Evolutionary conservation across 2,888 invertebrate genomes (phyloP).

Genomic region (Caenorhabditis sp.): DNA sequence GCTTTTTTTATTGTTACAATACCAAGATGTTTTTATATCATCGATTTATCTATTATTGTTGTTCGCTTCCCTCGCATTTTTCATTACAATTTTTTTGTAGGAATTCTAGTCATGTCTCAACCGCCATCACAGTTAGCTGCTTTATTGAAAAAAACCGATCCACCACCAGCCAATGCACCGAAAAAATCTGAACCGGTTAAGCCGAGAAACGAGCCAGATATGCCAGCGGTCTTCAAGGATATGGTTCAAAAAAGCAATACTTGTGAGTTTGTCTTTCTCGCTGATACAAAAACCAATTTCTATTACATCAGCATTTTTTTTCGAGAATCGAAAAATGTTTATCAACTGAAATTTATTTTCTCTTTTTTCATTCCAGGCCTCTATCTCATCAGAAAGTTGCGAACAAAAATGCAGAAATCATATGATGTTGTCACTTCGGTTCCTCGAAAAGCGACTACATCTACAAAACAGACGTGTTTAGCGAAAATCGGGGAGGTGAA

Average conservation of each 20-base stretch:
- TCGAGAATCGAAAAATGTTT: not conserved
- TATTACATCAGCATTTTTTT: not conserved
- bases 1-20: no score
- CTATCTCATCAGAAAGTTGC: not conserved
- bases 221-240: not conserved
- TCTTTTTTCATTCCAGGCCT: not conserved
- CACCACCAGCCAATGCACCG: not conserved
- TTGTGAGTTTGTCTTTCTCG: not conserved
- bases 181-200: no score
- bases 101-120: not conserved
- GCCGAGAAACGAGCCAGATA: not conserved
- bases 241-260: not conserved
- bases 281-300: not conserved
- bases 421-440: not conserved
- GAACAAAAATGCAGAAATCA: not conserved
- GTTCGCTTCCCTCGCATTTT: no score
- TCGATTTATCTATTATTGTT: not conserved
- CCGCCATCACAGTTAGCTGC: not conserved
- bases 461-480: not conserved
- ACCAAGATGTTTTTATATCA: no score
- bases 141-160: not conserved
- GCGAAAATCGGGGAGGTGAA: not conserved
- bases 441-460: not conserved
- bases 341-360: no score
- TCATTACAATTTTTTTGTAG: not conserved